These are phyloP conservation scores for Actenoides hombroni DNA, from an alignment of 2,113 vertebrate species.

Conservation along the genomic window DNA sequence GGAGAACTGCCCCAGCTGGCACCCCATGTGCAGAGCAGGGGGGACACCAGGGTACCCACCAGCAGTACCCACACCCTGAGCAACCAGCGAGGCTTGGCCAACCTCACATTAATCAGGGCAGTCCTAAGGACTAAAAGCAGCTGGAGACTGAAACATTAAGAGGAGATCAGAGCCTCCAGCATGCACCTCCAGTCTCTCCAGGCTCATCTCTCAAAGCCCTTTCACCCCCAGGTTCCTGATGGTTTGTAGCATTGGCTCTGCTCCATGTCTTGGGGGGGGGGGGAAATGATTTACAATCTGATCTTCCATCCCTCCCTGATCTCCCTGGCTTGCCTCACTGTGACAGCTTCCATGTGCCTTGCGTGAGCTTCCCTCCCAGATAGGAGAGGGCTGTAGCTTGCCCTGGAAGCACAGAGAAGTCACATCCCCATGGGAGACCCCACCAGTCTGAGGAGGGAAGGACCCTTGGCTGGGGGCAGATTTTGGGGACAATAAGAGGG, in stretches of 20 bases:
- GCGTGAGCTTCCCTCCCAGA: not conserved
- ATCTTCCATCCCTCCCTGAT: not conserved
- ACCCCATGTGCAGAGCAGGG: accelerated
- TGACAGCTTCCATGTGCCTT: not conserved
- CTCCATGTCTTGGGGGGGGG: accelerated
- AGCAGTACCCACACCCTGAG: not conserved
- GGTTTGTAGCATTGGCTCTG: not conserved
- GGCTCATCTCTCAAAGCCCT: not conserved
- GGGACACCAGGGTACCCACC: not conserved
- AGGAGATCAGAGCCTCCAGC: not conserved
- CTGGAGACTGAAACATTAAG: not conserved
- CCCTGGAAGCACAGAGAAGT: not conserved
- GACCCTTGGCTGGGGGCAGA: not conserved
- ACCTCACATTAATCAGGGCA: not conserved
- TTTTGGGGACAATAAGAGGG: not conserved
- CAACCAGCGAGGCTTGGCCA: not conserved
- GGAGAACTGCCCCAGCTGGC: not conserved
- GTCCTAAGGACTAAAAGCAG: not conserved
- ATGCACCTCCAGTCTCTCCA: not conserved
- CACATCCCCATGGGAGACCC: not conserved
- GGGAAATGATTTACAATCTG: not conserved
- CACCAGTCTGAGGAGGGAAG: not conserved
- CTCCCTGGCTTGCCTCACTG: not conserved
- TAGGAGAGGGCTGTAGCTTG: accelerated
- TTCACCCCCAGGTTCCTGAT: not conserved